A percentile compares a stretch with the other conserved stretches of the same genome.
These are phyloP conservation scores for Candoia aspera DNA, from an alignment of 2,113 vertebrate genomes.

Conservation along the genomic window DNA sequence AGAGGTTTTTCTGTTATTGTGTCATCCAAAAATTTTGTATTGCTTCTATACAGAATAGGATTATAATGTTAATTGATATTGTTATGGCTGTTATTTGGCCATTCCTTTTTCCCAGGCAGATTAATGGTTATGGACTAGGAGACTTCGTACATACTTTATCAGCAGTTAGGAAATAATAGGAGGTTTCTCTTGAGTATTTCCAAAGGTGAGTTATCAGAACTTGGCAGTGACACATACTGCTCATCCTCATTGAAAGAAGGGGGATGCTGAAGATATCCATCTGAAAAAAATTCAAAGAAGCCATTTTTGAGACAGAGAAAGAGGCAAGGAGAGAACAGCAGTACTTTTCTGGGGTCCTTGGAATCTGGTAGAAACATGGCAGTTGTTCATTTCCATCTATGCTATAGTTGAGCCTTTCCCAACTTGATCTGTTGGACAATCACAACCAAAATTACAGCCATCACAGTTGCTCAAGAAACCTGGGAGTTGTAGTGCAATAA, in stretches of 20 bases:
- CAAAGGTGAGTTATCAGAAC: not conserved
- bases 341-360: not conserved
- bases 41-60: not conserved
- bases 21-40: not conserved
- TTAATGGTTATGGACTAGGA: not conserved
- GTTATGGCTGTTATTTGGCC: not conserved
- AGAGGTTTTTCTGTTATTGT: not conserved
- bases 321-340: not conserved
- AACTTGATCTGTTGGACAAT: not conserved
- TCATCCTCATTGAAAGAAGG: not conserved
- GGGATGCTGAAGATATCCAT: too few species aligned
- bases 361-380: too few species aligned
- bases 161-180: not conserved
- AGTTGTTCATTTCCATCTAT: not conserved
- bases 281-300: not conserved
- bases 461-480: not conserved
- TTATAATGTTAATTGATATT: not conserved
- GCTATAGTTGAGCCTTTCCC: not conserved
- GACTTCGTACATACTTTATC: not conserved
- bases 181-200: not conserved
- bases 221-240: not conserved
- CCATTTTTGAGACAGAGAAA: not conserved
- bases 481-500: not conserved
- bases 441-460: not conserved
- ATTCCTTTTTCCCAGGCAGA: not conserved